A percentile compares a stretch with the other conserved stretches of the same genome.
phyloP scores from a whole-genome alignment of 2,797 vertebrate species.

The Bovichtus variegatus region DNA sequence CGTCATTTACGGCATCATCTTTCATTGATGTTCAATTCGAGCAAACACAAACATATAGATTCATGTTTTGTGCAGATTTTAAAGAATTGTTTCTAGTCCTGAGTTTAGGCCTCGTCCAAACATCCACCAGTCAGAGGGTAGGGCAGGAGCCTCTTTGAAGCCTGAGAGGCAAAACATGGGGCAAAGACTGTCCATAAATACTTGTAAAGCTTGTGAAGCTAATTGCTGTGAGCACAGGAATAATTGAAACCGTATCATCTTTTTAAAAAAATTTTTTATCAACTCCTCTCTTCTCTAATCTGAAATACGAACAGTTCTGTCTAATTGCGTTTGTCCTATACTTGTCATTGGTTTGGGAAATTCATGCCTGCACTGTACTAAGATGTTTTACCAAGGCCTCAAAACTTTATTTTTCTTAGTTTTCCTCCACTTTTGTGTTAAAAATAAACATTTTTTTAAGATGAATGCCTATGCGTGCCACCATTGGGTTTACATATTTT shows the following conservation, averaged over 20 bases:
- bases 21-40: neutral
- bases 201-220: neutral
- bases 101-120: neutral
- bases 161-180: neutral
- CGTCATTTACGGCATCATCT: neutral
- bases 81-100: neutral
- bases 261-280: neutral
- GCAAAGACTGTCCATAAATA: neutral
- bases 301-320: neutral
- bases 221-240: neutral
- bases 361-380: neutral
- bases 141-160: neutral
- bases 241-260: neutral
- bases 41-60: neutral
- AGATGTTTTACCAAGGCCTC: neutral
- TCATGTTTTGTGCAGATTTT: too few relatives aligned
- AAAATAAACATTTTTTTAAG: neutral
- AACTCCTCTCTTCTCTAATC: neutral
- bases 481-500: neutral
- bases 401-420: neutral
- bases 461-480: neutral
- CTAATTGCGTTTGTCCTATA: neutral
- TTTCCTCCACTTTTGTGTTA: neutral
- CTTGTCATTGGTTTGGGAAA: neutral
- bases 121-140: neutral